Evolutionary conservation across 1,140 invertebrate genomes (phyloP).

Genomic region (Trichonephila clavipes): DNA sequence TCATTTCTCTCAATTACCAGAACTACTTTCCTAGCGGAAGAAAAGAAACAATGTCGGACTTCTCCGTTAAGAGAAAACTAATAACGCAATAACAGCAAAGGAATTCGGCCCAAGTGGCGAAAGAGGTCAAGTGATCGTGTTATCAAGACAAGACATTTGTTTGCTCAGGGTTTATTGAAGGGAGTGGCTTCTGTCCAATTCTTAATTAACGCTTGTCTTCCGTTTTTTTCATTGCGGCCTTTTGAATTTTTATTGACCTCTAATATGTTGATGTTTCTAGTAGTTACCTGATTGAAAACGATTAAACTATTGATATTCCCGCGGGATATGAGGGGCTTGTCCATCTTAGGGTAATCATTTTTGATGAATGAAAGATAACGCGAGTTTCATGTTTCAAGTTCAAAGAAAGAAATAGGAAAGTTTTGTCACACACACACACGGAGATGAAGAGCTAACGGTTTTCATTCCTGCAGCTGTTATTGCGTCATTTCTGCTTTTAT

Average conservation of each 20-base stretch:
- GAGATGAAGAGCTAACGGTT: too few species aligned
- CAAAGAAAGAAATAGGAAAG: too few species aligned
- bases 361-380: background rate
- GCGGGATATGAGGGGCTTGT: background rate
- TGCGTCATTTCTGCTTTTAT: too few species aligned
- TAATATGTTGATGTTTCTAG: slow-evolving; percentile 3
- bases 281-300: slow-evolving; percentile 4
- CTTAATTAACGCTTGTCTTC: slow-evolving; percentile 57
- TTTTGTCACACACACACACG: too few species aligned
- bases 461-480: too few species aligned
- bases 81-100: slow-evolving; percentile 25
- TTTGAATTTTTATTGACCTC: slow-evolving; percentile 73
- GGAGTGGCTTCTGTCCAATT: slow-evolving; percentile 65
- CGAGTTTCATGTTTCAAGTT: background rate
- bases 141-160: slow-evolving; percentile 60
- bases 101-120: slow-evolving; percentile 63
- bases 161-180: slow-evolving; percentile 56
- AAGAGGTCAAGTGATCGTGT: slow-evolving; percentile 64
- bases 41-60: slow-evolving; percentile 8
- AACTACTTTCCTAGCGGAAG: background rate
- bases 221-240: background rate
- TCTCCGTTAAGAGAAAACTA: slow-evolving; percentile 36
- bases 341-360: background rate
- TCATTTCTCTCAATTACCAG: background rate
- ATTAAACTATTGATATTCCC: slow-evolving; percentile 15